These are phyloP conservation scores for Agelastica alni DNA, from an alignment of 2,888 invertebrate genomes.

Conservation along the genomic window DNA sequence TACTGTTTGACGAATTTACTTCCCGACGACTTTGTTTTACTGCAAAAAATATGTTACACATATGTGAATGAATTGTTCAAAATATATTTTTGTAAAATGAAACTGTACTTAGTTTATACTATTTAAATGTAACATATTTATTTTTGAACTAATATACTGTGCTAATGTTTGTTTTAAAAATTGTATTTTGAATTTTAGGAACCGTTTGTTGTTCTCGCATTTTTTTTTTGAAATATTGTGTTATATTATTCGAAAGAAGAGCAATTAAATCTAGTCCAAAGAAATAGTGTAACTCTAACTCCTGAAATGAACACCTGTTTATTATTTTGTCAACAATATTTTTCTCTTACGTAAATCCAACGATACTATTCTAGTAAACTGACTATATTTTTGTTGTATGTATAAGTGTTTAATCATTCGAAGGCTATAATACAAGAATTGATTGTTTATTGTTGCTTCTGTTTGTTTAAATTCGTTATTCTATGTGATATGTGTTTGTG, in stretches of 20 bases:
- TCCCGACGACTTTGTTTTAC: conserved; percentile 17
- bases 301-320: conserved; percentile 31
- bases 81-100: conserved; percentile 35
- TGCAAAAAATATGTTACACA: conserved; percentile 30
- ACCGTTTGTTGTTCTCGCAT: conserved; percentile 26
- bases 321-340: conserved; percentile 2
- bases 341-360: not conserved
- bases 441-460: no score
- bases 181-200: conserved; percentile 28
- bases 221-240: conserved; percentile 23
- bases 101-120: conserved; percentile 31
- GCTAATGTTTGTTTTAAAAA: conserved; percentile 29
- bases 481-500: no score
- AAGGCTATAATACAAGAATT: no score
- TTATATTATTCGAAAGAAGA: conserved; percentile 24
- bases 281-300: conserved; percentile 39
- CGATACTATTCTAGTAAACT: no score
- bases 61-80: conserved; percentile 29
- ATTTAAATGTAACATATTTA: conserved; percentile 32
- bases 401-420: no score
- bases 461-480: no score
- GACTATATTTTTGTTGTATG: no score
- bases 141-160: conserved; percentile 30
- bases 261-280: conserved; percentile 41
- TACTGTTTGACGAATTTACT: not conserved